These are phyloP conservation scores for Eonycteris spelaea DNA, from an alignment of 2,113 vertebrate species.

Conservation along the genomic window DNA sequence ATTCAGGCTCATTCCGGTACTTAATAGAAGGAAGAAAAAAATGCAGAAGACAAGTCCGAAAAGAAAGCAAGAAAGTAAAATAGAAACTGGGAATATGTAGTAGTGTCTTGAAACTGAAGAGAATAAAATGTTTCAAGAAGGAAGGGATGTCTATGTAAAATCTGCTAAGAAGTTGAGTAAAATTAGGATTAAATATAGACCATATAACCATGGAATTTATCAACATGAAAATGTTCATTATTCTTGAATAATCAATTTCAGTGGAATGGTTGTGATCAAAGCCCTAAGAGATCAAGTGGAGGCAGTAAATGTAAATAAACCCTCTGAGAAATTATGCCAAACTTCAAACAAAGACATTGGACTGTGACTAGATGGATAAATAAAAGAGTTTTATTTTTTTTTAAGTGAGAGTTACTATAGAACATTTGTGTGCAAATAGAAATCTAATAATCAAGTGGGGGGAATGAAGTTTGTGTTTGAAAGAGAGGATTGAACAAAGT, in stretches of 20 bases:
- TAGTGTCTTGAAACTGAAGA: neutral
- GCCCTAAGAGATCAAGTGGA: neutral
- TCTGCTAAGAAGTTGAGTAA: neutral
- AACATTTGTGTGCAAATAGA: neutral
- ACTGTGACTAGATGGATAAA: neutral
- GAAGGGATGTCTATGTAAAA: neutral
- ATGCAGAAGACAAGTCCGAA: neutral
- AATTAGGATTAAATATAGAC: neutral
- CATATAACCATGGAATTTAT: neutral
- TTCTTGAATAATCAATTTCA: neutral
- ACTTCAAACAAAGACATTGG: conserved; percentile 15
- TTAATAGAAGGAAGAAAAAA: neutral
- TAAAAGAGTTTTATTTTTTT: neutral
- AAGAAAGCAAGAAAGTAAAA: neutral
- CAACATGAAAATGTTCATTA: neutral
- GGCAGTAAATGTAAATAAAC: neutral
- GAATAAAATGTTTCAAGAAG: neutral
- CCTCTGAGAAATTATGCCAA: neutral
- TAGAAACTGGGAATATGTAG: neutral
- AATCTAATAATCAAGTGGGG: neutral
- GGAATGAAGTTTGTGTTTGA: neutral
- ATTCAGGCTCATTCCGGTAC: neutral
- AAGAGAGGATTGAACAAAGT: neutral
- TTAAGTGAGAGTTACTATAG: neutral
- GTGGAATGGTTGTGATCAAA: conserved; percentile 7